Conservation (phyloP, 2,797 vertebrate species). For the Pyrocephalus nanus region DNA sequence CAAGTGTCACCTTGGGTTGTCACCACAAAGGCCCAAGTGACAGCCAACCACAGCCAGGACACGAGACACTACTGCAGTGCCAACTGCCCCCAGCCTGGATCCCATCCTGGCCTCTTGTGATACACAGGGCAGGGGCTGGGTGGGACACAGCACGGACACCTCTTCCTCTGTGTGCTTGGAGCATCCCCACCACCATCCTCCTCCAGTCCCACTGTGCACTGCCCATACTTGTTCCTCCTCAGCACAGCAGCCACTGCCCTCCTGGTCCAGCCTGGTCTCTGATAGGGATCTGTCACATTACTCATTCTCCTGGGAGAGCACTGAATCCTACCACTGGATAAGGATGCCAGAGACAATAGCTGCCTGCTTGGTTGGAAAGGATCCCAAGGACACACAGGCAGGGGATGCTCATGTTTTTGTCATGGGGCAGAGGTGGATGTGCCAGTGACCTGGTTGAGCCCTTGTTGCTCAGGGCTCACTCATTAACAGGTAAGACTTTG, state of each 20-base stretch:
- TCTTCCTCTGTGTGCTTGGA: neutral
- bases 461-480: neutral
- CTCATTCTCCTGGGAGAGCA: neutral
- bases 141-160: neutral
- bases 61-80: neutral
- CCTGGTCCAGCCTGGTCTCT: neutral
- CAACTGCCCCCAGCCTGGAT: neutral
- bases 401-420: neutral
- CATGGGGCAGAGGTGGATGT: neutral
- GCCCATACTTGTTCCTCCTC: neutral
- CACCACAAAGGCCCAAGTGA: neutral
- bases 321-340: neutral
- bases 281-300: accelerated
- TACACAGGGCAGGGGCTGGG: neutral
- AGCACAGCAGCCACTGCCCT: neutral
- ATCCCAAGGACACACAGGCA: neutral
- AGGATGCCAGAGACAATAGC: neutral
- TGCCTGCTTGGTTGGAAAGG: neutral
- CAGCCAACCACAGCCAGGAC: neutral
- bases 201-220: neutral
- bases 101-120: neutral
- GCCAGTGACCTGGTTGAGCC: neutral
- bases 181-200: neutral
- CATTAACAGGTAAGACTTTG: conserved; percentile 18
- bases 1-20: neutral